phyloP scores from a whole-genome alignment of 2,797 vertebrate genomes.

The Bovichtus variegatus region DNA sequence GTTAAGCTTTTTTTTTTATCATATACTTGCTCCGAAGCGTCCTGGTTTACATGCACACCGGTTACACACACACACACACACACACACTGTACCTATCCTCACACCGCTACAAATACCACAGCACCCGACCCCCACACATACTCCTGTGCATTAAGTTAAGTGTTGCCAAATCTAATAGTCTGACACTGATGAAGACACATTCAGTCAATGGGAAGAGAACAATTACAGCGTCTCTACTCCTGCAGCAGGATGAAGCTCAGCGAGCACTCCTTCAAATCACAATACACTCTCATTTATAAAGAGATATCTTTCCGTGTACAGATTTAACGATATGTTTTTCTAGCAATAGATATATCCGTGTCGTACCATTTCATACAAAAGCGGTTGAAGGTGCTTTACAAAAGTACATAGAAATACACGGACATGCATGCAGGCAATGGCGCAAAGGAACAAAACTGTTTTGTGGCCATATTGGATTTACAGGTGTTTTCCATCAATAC shows the following conservation, averaged over 20 bases:
- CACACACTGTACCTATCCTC: background rate
- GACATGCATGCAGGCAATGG: background rate
- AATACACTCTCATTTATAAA: no score
- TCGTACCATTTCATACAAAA: background rate
- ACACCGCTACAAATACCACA: conserved; percentile 4
- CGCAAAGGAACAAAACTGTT: background rate
- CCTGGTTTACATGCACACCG: background rate
- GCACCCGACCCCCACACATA: background rate
- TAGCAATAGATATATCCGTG: background rate
- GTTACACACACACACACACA: background rate
- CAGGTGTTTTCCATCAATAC: background rate
- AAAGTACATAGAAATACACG: background rate
- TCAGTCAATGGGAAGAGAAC: conserved; percentile 48
- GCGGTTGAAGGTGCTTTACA: background rate
- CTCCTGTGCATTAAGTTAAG: conserved; percentile 20
- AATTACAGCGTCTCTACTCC: conserved; percentile 38
- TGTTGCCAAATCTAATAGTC: conserved; percentile 44
- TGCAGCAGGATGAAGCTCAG: conserved; percentile 26
- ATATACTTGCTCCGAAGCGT: background rate
- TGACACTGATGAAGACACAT: conserved; percentile 68
- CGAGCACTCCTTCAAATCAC: background rate
- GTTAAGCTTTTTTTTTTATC: background rate
- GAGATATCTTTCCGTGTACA: background rate
- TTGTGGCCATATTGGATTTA: background rate
- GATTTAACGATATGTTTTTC: background rate